Base-by-base conservation (phyloP, 2,888 invertebrate genomes). In the Melieria crassipennis region DNA sequence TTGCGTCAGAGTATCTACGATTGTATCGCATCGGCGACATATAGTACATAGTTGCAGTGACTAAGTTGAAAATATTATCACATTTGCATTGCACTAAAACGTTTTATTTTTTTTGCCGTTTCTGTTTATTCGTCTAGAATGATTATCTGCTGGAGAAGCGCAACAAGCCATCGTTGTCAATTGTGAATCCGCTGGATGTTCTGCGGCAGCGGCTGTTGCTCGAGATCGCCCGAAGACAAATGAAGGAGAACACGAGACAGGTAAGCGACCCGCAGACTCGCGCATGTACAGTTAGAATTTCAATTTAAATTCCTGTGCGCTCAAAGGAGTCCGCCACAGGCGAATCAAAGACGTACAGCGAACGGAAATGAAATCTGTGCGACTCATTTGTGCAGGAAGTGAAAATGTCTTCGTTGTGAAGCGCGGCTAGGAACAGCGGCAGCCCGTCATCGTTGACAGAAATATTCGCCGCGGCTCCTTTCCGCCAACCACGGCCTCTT, bases 131-230 rank as follows among this genome's bases (percentile, higher is more conserved):
- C 66, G 64, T 57, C 7, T 71, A 87, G 87, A 84, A 86, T 77
- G 85, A 86, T 75, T 87, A 86, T 77, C 86, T 88, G 66, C 87
- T 89, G 78, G 87, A 87, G 78, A 91, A 91, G 83, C 89, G 91
- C 83, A 90, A 90, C 87, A 90, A 90, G 85, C 91, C 91, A 5
- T 93, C 93, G 11, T 88, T 96, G 78, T 95, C 95, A 76, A 94
- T 96, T 87, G 93, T 93, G 81, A 94, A 94, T 88, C 94, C 95
- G 0, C 88, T 96, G 89, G 95, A 95, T 85, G 95, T 95, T 65
- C 89, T 96, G 60, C 91, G 95, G 76, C 92, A 95, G 84, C 90
- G 94, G 81, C 90, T 95, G 63, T 86, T 95, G 76, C 87, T 95
- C 78, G 95, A 95, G 87, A 92, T 95, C 78, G 93, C 93, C 13